Conservation (phyloP, 2,888 invertebrate species). For the Agrotis exclamationis region DNA sequence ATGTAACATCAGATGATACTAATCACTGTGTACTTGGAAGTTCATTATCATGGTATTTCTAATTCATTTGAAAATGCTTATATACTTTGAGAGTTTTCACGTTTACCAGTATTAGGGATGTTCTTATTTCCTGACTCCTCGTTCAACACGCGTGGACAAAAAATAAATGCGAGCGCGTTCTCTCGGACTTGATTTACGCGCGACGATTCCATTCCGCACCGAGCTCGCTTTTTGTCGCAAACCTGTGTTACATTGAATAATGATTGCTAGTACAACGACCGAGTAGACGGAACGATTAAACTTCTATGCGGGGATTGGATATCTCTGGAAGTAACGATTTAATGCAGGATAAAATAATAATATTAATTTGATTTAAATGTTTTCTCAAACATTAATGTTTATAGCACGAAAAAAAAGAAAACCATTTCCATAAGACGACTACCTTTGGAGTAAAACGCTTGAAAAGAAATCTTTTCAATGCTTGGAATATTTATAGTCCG, state of each 20-base stretch:
- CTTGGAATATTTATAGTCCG: not conserved
- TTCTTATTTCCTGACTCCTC: constrained; percentile 19
- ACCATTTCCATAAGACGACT: too few species aligned
- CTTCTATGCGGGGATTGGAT: constrained; percentile 4
- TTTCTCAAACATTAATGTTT: too few species aligned
- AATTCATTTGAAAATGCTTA: not conserved
- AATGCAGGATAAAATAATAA: too few species aligned
- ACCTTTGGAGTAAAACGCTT: constrained; percentile 18
- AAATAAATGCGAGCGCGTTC: constrained; percentile 43
- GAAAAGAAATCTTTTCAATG: constrained; percentile 23
- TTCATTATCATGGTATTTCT: not conserved
- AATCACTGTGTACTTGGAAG: not conserved
- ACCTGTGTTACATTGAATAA: constrained; percentile 15
- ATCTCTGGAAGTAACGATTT: not conserved
- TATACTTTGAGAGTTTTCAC: not conserved
- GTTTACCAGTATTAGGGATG: not conserved
- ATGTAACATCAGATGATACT: too few species aligned
- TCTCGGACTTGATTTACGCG: constrained; percentile 48
- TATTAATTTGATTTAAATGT: too few species aligned
- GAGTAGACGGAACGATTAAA: not conserved
- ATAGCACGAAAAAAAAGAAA: too few species aligned
- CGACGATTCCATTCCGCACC: constrained; percentile 10
- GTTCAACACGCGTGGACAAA: constrained; percentile 30
- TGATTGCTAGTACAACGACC: constrained; percentile 6
- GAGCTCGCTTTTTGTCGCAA: constrained; percentile 43